These are phyloP conservation scores for Brachionus koreanus DNA, from an alignment of 1,140 invertebrate species.

Conservation along the genomic window DNA sequence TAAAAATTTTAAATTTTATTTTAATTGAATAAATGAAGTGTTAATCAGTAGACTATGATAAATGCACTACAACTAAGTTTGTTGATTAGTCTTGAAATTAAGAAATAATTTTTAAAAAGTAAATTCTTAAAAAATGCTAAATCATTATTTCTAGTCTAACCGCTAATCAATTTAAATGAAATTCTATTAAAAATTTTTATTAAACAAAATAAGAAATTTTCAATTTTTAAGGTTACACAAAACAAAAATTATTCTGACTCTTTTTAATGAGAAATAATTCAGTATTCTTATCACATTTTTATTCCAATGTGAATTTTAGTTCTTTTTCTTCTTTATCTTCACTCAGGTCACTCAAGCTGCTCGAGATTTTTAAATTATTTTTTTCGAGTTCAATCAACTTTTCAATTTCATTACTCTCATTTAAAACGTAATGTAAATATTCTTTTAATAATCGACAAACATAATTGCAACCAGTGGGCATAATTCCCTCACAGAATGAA, in stretches of 20 bases:
- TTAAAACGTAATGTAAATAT: constrained; percentile 17
- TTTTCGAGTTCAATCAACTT: background rate
- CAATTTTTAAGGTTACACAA: background rate
- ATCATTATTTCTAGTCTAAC: too few relatives aligned
- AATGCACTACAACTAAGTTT: too few relatives aligned
- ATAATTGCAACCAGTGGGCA: constrained; percentile 48
- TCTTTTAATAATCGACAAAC: constrained; percentile 27
- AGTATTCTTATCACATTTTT: background rate
- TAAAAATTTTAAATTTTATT: too few relatives aligned
- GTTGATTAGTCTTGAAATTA: too few relatives aligned
- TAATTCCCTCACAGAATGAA: constrained; percentile 74
- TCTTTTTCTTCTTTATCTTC: background rate
- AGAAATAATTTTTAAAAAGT: too few relatives aligned
- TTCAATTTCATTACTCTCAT: background rate
- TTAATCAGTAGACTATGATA: too few relatives aligned
- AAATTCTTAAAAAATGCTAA: too few relatives aligned
- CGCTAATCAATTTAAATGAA: too few relatives aligned
- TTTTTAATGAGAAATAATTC: background rate
- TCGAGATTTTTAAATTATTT: background rate
- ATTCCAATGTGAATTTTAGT: constrained; percentile 22
- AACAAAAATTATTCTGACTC: background rate
- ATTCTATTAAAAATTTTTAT: background rate
- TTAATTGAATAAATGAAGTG: too few relatives aligned
- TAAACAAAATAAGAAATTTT: background rate
- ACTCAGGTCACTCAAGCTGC: background rate